Base-by-base conservation (phyloP, 2,797 vertebrate species). In the Cirrhinus mrigala region DNA sequence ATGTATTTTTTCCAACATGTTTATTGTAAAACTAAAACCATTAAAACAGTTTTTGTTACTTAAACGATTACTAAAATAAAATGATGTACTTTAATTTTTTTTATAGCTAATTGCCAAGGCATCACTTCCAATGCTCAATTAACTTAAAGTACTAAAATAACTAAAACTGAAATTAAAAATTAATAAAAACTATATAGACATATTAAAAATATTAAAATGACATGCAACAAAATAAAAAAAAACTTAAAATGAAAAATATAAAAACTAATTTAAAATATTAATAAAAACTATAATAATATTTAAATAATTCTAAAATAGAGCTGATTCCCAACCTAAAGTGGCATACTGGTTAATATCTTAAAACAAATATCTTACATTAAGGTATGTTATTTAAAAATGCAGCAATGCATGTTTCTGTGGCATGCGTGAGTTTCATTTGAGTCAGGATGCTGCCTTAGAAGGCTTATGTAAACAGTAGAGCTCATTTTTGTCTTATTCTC, bases 401-500 rank as follows among this genome's bases (percentile, higher is more conserved):
- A 33, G 16, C 33, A 9, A 37, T 18, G 37, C 9, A 22, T 20
- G 16, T 54, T 22, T 22, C 4, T 22, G 29, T 37, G 8, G 8
- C 64, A 68, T 68, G 33, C 64, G 20, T 68, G 16, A 37, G 29
- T 20, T 68, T 9, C 1, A 1, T 68, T 64, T 54, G 2, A 75
- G 71, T 75, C 11, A 75, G 16, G 48, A 33, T 29, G 73, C 73
- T 22, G 73, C 50, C 1, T 64, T 16, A 16, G 27, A 16, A 29
- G 62, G 27, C 29, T 69, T 40, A 12, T 40, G 29, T 40, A 37
- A 8, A 40, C 33, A 40, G 29, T 40, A 58, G 10, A 8, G 46
- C 69, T 84, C 73, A 52, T 29, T 50, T 64, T 48, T 29, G 73
- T 75, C 44, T 85, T 85, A 64, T 37, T 75, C 46, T 33, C 68